Evolutionary conservation across 2,113 vertebrate genomes (phyloP).

Genomic region (Microtus ochrogaster): DNA sequence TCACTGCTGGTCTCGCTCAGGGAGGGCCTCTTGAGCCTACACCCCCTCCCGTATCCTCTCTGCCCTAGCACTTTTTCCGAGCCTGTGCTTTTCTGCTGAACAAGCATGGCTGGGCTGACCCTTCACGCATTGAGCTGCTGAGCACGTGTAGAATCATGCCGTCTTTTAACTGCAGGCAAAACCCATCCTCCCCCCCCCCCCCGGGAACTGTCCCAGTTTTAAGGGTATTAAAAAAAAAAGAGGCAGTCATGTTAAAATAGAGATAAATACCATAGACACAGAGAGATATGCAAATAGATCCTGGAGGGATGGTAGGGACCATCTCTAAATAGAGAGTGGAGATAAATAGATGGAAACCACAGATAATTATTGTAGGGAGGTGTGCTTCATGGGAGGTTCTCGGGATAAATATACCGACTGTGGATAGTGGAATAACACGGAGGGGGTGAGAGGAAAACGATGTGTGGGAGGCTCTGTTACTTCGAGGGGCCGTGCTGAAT

Average conservation of each 20-base stretch:
- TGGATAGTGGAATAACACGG: conserved; percentile 18
- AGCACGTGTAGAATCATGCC: conserved; percentile 62
- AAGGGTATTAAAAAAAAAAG: conserved; percentile 33
- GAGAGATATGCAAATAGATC: conserved; percentile 65
- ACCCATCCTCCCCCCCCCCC: neutral
- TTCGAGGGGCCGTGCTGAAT: neutral
- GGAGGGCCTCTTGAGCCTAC: neutral
- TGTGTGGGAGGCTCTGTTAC: neutral
- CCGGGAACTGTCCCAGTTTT: conserved; percentile 77
- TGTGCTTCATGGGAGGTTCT: conserved; percentile 9
- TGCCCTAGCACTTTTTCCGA: neutral
- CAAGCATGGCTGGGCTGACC: conserved; percentile 13
- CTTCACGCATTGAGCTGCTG: conserved; percentile 39
- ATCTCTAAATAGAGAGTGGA: conserved; percentile 65
- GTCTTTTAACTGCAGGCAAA: conserved; percentile 54
- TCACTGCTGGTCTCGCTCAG: neutral
- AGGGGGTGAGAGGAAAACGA: neutral
- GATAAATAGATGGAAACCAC: conserved; percentile 64
- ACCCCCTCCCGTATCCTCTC: neutral
- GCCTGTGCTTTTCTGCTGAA: conserved; percentile 42
- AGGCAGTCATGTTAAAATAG: conserved; percentile 71
- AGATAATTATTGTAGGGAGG: conserved; percentile 58
- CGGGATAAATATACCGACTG: neutral
- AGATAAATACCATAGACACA: conserved; percentile 71
- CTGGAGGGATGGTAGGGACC: conserved; percentile 52